Percentiles rank a stretch among this genome's conserved stretches.
These are phyloP conservation scores for Sweltsa coloradensis DNA, from an alignment of 1,140 invertebrate species.

Conservation along the genomic window DNA sequence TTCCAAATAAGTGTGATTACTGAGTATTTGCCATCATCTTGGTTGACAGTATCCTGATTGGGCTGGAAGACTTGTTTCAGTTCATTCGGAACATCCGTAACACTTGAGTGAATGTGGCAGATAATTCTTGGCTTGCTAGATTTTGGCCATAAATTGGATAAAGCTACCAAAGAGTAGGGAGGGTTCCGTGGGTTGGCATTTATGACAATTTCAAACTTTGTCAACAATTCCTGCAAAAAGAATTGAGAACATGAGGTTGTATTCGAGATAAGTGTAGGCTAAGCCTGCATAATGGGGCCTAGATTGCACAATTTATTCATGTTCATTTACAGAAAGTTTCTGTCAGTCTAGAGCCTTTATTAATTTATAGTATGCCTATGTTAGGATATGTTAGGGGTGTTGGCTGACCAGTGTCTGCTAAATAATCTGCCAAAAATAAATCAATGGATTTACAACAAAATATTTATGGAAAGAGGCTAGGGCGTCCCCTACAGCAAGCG, in stretches of 20 bases:
- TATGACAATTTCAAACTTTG: constrained; percentile 47
- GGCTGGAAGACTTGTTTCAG: constrained; percentile 21
- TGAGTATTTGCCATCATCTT: constrained; percentile 29
- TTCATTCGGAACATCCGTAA: constrained; percentile 30
- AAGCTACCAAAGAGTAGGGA: constrained; percentile 50
- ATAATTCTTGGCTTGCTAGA: constrained; percentile 35
- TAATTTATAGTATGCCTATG: too few species aligned
- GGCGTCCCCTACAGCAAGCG: too few species aligned
- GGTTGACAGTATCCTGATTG: constrained; percentile 19
- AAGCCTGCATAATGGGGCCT: too few species aligned
- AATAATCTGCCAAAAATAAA: too few species aligned
- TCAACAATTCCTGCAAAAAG: neutral
- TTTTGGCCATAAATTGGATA: constrained; percentile 39
- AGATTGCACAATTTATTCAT: too few species aligned
- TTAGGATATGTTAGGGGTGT: too few species aligned
- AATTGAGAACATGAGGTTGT: neutral
- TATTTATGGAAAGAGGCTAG: too few species aligned
- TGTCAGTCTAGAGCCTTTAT: too few species aligned
- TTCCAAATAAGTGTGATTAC: constrained; percentile 64
- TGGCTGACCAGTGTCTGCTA: too few species aligned
- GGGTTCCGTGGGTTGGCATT: constrained; percentile 46
- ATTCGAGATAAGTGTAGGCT: too few species aligned
- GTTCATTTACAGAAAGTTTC: too few species aligned
- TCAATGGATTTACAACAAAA: too few species aligned
- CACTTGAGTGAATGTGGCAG: constrained; percentile 49